Conservation (phyloP, 2,888 invertebrate genomes). For the Gerosis bhagava region DNA sequence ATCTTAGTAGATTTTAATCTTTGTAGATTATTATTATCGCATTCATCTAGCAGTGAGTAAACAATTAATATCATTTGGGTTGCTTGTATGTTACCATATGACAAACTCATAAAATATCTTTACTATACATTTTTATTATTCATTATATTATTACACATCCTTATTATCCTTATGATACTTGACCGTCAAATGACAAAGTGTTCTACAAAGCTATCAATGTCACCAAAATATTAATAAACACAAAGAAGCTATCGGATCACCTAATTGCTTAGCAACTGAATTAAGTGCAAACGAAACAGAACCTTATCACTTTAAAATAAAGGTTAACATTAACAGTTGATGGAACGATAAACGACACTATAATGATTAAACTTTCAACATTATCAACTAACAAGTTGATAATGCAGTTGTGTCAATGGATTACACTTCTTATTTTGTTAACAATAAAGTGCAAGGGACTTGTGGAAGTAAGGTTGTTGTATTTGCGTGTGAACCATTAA, state of each 20-base stretch:
- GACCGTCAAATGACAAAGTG: too few species aligned
- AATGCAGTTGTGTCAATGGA: slow-evolving; percentile 25
- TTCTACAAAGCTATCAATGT: too few species aligned
- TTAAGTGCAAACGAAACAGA: slow-evolving; percentile 3
- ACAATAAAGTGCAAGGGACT: slow-evolving; percentile 34
- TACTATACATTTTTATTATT: too few species aligned
- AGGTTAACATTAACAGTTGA: slow-evolving; percentile 13
- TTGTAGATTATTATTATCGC: too few species aligned
- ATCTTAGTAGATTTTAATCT: too few species aligned
- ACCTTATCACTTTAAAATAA: slow-evolving; percentile 17
- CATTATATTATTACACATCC: too few species aligned
- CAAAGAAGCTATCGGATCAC: slow-evolving; percentile 4
- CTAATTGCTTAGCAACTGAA: slow-evolving; percentile 17
- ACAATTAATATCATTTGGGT: too few species aligned
- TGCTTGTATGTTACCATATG: too few species aligned
- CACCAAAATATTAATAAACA: too few species aligned
- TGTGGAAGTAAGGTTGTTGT: slow-evolving; percentile 28
- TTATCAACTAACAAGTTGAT: slow-evolving; percentile 14
- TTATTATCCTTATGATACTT: too few species aligned
- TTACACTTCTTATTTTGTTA: slow-evolving; percentile 33
- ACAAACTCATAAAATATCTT: too few species aligned
- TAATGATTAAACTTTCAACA: slow-evolving; percentile 32
- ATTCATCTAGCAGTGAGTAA: too few species aligned
- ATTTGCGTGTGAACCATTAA: slow-evolving; percentile 47
- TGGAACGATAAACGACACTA: slow-evolving; percentile 19